A percentile compares a stretch with the other conserved stretches of the same genome.
Evolutionary conservation across 2,797 vertebrate species (phyloP).

Genomic region (Pangasius mekongensis): DNA sequence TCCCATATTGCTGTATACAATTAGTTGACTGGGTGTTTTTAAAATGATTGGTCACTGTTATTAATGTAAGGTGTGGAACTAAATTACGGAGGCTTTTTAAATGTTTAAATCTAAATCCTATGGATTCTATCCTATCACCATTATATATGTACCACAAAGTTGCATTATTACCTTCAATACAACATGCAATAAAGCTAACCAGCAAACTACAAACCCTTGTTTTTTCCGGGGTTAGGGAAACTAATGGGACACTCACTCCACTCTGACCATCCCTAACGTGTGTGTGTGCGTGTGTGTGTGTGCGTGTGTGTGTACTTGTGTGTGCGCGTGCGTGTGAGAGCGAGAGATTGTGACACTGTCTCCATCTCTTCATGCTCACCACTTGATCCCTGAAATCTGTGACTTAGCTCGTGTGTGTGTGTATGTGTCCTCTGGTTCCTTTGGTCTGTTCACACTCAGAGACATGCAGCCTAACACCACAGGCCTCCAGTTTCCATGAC

Average conservation of each 20-base stretch:
- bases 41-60: not conserved
- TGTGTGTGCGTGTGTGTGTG: constrained; percentile 28
- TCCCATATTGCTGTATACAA: no score
- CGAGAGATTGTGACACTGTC: not conserved
- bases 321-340: not conserved
- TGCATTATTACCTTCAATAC: not conserved
- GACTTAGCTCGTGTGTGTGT: not conserved
- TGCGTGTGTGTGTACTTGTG: constrained; percentile 37
- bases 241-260: not conserved
- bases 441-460: constrained; percentile 42
- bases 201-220: not conserved
- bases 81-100: not conserved
- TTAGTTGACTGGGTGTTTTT: not conserved
- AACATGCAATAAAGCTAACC: not conserved
- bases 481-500: constrained; percentile 60
- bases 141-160: not conserved
- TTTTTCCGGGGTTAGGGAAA: constrained; percentile 1
- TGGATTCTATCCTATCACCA: not conserved
- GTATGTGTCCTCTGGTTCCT: constrained; percentile 29
- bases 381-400: constrained; percentile 33
- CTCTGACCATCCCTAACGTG: not conserved
- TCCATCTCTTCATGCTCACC: constrained; percentile 31
- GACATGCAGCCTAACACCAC: constrained; percentile 44
- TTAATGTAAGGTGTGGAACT: not conserved
- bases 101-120: not conserved